Conservation (phyloP, 2,797 vertebrate genomes). For the Brotula barbata region DNA sequence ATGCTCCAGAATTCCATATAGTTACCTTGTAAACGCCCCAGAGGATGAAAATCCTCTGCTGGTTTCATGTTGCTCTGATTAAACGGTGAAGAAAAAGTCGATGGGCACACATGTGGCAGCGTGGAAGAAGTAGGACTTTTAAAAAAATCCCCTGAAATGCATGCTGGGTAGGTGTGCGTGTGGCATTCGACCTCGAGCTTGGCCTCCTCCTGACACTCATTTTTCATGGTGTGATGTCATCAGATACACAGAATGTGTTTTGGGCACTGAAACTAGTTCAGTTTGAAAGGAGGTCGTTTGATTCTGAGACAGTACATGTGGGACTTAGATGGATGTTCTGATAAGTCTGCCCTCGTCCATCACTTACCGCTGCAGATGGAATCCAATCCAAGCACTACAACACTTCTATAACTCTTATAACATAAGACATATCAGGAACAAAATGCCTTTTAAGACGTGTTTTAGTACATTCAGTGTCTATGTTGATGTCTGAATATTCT, state of each 20-base stretch:
- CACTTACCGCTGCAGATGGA: slow-evolving; percentile 30
- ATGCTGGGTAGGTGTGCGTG: not conserved
- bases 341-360: slow-evolving; percentile 53
- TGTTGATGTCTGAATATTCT: too few relatives aligned
- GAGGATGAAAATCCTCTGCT: slow-evolving; percentile 58
- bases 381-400: slow-evolving; percentile 31
- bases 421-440: not conserved
- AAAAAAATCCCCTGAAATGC: slow-evolving; percentile 30
- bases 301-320: slow-evolving; percentile 69
- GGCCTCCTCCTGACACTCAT: slow-evolving; percentile 2
- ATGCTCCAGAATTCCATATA: slow-evolving; percentile 64
- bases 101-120: slow-evolving; percentile 57
- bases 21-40: slow-evolving; percentile 58
- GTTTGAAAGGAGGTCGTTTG: slow-evolving; percentile 71
- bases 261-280: slow-evolving; percentile 74
- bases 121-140: slow-evolving; percentile 52
- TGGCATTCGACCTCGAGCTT: slow-evolving; percentile 1
- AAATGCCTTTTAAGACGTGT: too few relatives aligned
- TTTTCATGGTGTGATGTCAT: not conserved
- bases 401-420: slow-evolving; percentile 14
- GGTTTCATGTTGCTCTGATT: slow-evolving; percentile 69
- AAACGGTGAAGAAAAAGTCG: slow-evolving; percentile 58
- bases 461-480: too few relatives aligned
- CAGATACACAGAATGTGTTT: slow-evolving; percentile 35
- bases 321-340: slow-evolving; percentile 67